A percentile compares a stretch with the other conserved stretches of the same genome.
phyloP scores from a whole-genome alignment of 2,113 vertebrate species.

The Shinisaurus crocodilurus region DNA sequence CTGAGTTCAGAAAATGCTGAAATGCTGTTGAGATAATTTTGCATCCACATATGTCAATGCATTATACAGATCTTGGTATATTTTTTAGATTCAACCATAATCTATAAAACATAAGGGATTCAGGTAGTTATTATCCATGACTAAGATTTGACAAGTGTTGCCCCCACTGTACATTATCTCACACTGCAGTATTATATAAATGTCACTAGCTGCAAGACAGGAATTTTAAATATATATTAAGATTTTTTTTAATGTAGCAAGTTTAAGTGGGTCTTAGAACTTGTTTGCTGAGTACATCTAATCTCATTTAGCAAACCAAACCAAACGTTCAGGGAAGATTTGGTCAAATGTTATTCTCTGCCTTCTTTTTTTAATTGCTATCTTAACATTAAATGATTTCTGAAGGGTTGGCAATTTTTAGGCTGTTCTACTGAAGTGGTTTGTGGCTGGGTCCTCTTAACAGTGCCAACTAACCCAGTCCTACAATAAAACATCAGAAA shows the following conservation, averaged over 20 bases:
- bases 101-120: not conserved
- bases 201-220: slow-evolving; percentile 25
- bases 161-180: slow-evolving; percentile 17
- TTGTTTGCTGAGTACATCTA: not conserved
- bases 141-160: slow-evolving; percentile 42
- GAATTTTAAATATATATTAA: not conserved
- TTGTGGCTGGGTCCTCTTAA: fast-evolving
- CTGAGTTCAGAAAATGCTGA: not conserved
- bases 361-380: not conserved
- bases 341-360: not conserved
- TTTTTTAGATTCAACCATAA: slow-evolving; percentile 18
- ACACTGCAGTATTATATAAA: slow-evolving; percentile 34
- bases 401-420: not conserved
- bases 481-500: not conserved
- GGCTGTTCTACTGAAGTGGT: not conserved
- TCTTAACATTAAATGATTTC: not conserved
- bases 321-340: not conserved
- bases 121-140: slow-evolving; percentile 1
- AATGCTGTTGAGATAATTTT: fast-evolving
- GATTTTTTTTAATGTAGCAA: not conserved
- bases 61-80: not conserved
- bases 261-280: not conserved
- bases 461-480: no score
- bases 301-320: not conserved
- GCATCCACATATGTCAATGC: fast-evolving